Base-by-base conservation (phyloP, 2,797 vertebrate genomes). In the Melanotaenia maccullochi region DNA sequence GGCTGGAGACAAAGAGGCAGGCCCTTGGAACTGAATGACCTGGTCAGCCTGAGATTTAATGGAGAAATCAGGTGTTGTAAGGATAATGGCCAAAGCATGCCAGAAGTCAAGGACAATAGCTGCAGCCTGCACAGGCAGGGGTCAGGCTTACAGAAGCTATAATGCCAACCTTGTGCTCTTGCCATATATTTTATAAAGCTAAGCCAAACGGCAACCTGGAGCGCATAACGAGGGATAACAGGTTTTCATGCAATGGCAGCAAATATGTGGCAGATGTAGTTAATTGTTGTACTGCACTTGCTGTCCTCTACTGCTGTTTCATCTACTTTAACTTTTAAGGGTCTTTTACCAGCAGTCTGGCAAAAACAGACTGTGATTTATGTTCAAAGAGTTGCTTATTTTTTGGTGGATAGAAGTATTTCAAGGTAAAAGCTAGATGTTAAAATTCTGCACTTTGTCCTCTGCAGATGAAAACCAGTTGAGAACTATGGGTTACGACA, bases 1-100 rank as follows among this genome's bases (percentile, higher is more conserved):
- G 95, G 96, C 93, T 97, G 96, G 96, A 97, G 96, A 96, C 94
- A 95, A 94, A 97, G 94, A 96, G 96, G 95, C 94, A 94, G 93
- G 95, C 94, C 94, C 94, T 95, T 94, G 95, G 95, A 97, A 97
- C 96, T 92, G 96, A 97, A 97, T 97, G 97, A 97, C 96, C 96
- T 96, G 97, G 96, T 97, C 96, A 96, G 94, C 94, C 95, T 88
- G 94, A 95, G 96, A 96, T 97, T 95, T 97, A 97, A 97, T 97
- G 95, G 95, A 96, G 96, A 96, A 96, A 96, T 95, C 95, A 93
- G 94, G 95, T 94, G 93, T 96, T 96, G 95, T 94, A 89, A 91
- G 94, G 95, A 96, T 96, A 96, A 94, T 95, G 91, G 63, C 92
- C 76, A 93, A 94, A 95, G 94, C 91, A 91, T 94, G 91, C 94